Percentiles rank a stretch among this genome's conserved stretches.
These are phyloP conservation scores for Lydus trimaculatus DNA, from an alignment of 2,888 invertebrate species.

Conservation along the genomic window DNA sequence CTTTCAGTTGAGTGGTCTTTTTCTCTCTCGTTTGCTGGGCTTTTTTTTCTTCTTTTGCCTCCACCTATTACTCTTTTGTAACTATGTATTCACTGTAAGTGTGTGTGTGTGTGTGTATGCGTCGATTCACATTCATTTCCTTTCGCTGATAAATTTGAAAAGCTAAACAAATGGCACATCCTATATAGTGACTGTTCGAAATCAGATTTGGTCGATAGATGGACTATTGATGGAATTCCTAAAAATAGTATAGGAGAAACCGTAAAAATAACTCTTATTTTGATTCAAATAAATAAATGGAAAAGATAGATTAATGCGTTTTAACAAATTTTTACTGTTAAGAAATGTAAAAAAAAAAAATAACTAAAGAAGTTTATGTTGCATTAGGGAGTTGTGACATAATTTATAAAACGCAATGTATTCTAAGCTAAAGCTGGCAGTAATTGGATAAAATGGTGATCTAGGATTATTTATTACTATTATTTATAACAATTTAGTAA, in stretches of 20 bases:
- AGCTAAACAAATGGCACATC: neutral
- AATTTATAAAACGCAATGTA: slow-evolving; percentile 1
- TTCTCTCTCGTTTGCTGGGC: neutral
- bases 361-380: slow-evolving; percentile 13
- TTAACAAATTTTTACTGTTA: no score
- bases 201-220: neutral
- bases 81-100: neutral
- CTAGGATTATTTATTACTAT: neutral
- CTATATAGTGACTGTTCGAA: neutral
- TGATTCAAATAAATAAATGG: no score
- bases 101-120: no score
- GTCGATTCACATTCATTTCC: neutral
- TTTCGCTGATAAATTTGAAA: neutral
- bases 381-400: slow-evolving; percentile 22
- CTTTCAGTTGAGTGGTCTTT: slow-evolving; percentile 34
- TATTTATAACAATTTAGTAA: neutral
- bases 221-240: neutral
- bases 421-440: neutral
- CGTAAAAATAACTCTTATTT: no score
- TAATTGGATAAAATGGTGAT: neutral
- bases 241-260: neutral
- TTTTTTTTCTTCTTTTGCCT: neutral
- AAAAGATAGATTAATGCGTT: no score
- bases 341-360: neutral
- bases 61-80: neutral